Evolutionary conservation across 2,797 vertebrate genomes (phyloP), one percentile per base, ranked within the genome.

Genomic region (Cossypha caffra): DNA sequence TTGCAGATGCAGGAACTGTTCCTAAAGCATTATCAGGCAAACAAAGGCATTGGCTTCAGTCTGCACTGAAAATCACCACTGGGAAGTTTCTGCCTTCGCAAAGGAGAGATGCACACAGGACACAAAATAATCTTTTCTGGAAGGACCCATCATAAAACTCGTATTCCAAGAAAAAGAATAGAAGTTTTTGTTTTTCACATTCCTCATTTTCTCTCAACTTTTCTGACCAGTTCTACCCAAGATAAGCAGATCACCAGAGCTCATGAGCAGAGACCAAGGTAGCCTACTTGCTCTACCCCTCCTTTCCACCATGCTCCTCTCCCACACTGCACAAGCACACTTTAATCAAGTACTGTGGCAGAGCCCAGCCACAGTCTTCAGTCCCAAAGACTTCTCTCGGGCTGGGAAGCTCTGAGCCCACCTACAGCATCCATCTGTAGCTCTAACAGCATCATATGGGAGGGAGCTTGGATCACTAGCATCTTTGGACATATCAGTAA

Each of bases 101-200:
- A 35, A 76, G 7, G 8, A 25, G 63, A 74, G 9, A 6, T 1
- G 16, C 29, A 35, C 35, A 51, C 1, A 28, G 8, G 2, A 42
- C 23, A 35, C 9, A 43, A n/a, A 57, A 54, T 19, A 66, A 33
- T 66, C 8, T 15, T 54, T 63, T 57, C 66, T 28, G 29, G 35
- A 74, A 83, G 10, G 17, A 31, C 18, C 9, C 9, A 37, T 14
- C 29, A 71, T 20, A 67, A 37, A 86, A 57, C 16, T 35, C 26
- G 7, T 11, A 42, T 31, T 42, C 26, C 37, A 47, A 23, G 23
- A 10, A 43, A 62, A 61, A 26, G 0, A 35, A 1, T 1, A 23
- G 2, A 26, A 35, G 6, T 0, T 43, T 52, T 28, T 29, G 4
- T 17, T 68, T 19, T 64, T 64, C 28, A 31, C 5, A 26, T 20